Evolutionary conservation across 2,797 vertebrate genomes (phyloP), one percentile per base, ranked within the genome.

Genomic region (Morus bassanus): DNA sequence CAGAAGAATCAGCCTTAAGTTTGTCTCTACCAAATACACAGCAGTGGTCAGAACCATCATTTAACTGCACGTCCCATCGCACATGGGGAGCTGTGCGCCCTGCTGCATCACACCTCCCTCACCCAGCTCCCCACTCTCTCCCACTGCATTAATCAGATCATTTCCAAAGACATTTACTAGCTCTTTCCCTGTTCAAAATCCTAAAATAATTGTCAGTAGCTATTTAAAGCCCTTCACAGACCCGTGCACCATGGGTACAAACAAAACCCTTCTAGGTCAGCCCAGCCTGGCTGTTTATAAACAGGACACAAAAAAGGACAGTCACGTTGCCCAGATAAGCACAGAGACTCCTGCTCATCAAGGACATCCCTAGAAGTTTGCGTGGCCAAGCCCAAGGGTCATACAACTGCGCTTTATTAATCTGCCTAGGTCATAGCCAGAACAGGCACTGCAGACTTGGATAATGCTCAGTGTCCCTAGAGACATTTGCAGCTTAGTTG

Each of bases 261-360:
- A 94, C 92, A 96, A 95, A 97, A 85, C 75, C 88, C 73, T 96
- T 97, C 95, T 93, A 83, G 91, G 89, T 28, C 78, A 93, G 54
- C 82, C 89, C 72, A 86, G 91, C 69, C 59, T 21, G 76, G 70
- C 80, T 92, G 69, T 91, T 85, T 27, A 67, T 23, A 39, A 93
- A 64, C 75, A 70, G 67, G 31, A 39, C 72, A 94, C 87, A 93
- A 23, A 68, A 82, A 41, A 67, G 81, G 68, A 65, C 68, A 30
- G 83, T 85, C 91, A 94, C 91, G 9, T 39, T 93, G 75, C 43
- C 75, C 82, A 11, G 33, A 78, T 31, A 18, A 67, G 54, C 85
- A 33, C 45, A 53, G 82, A 50, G 51, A 50, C 39, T 84, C 82
- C 50, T 33, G 64, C 63, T n/a, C 8, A 1, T 51, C 78, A 85